These are phyloP conservation scores for Leuctra nigra DNA, from an alignment of 2,888 invertebrate species.

Conservation along the genomic window DNA sequence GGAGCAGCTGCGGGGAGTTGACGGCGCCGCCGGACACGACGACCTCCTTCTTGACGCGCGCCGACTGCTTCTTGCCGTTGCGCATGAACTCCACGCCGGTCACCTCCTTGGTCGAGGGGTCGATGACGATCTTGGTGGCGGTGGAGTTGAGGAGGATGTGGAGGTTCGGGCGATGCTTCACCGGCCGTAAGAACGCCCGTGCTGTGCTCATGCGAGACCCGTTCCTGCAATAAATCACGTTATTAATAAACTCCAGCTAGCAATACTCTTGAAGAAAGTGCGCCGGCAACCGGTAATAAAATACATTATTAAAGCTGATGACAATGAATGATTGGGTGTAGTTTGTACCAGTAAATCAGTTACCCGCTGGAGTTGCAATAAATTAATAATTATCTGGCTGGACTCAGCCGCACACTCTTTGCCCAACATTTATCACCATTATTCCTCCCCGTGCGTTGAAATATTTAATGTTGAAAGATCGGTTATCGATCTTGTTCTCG, in stretches of 20 bases:
- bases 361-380: not conserved
- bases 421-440: constrained; percentile 13
- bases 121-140: constrained; percentile 49
- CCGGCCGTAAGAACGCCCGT: constrained; percentile 53
- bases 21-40: constrained; percentile 57
- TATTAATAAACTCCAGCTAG: not conserved
- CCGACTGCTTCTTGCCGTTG: constrained; percentile 34
- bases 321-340: not conserved
- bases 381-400: not conserved
- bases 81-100: constrained; percentile 50
- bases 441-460: constrained; percentile 9
- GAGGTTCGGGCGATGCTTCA: constrained; percentile 49
- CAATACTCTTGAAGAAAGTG: no score
- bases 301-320: not conserved
- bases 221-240: constrained; percentile 39
- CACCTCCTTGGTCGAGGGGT: constrained; percentile 46
- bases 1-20: constrained; percentile 59
- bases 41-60: constrained; percentile 48
- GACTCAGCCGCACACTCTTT: not conserved
- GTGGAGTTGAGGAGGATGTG: constrained; percentile 56
- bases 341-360: not conserved
- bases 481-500: constrained; percentile 16
- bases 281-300: not conserved
- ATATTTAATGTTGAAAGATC: constrained; percentile 15
- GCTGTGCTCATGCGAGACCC: constrained; percentile 57